Percentiles rank a stretch among this genome's conserved stretches.
phyloP scores from a whole-genome alignment of 2,113 vertebrate species.

The Ophiodon elongatus region DNA sequence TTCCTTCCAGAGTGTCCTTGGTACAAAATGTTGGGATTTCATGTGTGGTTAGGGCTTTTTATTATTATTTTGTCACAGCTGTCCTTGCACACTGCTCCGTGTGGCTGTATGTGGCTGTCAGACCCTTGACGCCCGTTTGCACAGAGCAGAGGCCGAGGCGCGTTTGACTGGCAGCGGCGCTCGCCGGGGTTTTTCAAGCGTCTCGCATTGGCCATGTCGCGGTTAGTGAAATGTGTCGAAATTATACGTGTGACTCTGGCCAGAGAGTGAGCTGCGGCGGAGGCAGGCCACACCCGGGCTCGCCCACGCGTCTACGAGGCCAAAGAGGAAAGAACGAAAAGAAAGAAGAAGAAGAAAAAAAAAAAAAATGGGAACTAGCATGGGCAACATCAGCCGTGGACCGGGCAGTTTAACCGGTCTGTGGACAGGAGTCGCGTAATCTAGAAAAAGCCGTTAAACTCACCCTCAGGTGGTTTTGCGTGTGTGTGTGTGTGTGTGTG shows the following conservation, averaged over 20 bases:
- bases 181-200: constrained; percentile 59
- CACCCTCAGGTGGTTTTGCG: constrained; percentile 54
- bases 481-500: constrained; percentile 31
- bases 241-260: constrained; percentile 78
- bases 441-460: constrained; percentile 74
- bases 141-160: constrained; percentile 42
- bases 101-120: constrained; percentile 59
- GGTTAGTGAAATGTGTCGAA: constrained; percentile 81
- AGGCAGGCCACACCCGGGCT: constrained; percentile 67
- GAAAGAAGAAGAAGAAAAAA: background rate
- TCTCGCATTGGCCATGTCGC: constrained; percentile 81
- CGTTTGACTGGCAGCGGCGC: constrained; percentile 33
- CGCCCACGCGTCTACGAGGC: constrained; percentile 74
- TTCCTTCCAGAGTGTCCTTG: constrained; percentile 60
- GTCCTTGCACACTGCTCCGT: constrained; percentile 33
- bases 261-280: constrained; percentile 77
- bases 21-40: constrained; percentile 53
- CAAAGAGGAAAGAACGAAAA: constrained; percentile 5
- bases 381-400: constrained; percentile 68
- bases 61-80: constrained; percentile 1
- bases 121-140: constrained; percentile 57
- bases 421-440: constrained; percentile 47
- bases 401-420: constrained; percentile 70
- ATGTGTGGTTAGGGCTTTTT: constrained; percentile 46
- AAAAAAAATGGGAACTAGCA: background rate